Evolutionary conservation across 2,888 invertebrate species (phyloP), one percentile per base, ranked within the genome.

Genomic region (Stenotaenia linearis): DNA sequence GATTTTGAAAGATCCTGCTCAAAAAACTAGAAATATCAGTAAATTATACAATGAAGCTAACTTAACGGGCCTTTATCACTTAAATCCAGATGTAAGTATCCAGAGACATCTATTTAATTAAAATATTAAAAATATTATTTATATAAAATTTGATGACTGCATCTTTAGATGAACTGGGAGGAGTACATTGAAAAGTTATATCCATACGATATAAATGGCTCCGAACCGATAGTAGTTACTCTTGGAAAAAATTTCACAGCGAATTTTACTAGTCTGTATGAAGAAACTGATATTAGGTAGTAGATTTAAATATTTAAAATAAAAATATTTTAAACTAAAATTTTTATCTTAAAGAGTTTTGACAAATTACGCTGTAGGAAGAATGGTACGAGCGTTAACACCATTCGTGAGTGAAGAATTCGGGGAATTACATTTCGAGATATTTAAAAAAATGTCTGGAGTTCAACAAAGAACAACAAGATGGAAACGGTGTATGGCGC

Each of bases 391-490:
- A n/a, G n/a, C 32, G 5, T 10, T 75, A 75, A 75, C 75, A n/a
- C 75, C 75, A 9, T 75, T 28, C 21, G 37, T 75, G 5, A 75
- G 75, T 10, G 75, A 75, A 18, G 75, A 75, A 75, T 75, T 75
- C 15, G 75, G 75, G 1, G 35, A 75, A 12, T 18, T 75, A 1
- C 32, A 37, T 18, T 75, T 75, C 12, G 75, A 75, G 18, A 32
- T 75, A 6, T 75, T 75, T n/a, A 75, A 75, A 37, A 37, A 75
- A 21, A 37, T 75, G 75, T 35, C 37, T n/a, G 75, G 75, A 1
- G 37, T 75, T 5, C 37, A 32, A 32, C 75, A 75, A 75, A 15
- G 75, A 18, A 0, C 30, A 15, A 10, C 75, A 10, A 30, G 75
- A 30, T 75, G 75, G 75, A 32, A 37, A 21, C 28, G 75, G n/a